Evolutionary conservation across 23 tunicate genomes (phyloP).

Genomic region (Styela clava): DNA sequence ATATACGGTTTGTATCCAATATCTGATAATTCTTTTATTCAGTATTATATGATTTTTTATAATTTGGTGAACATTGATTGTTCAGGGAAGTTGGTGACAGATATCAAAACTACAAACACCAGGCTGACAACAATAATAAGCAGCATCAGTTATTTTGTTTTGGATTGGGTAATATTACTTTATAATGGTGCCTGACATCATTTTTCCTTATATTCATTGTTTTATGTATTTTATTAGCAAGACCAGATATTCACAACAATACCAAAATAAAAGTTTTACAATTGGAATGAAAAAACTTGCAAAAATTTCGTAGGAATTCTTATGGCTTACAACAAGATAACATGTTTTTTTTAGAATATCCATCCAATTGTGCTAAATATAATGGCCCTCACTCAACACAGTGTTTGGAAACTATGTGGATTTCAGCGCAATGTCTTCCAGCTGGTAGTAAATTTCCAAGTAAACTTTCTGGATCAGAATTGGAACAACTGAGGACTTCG

Average conservation of each 20-base stretch:
- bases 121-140: background rate
- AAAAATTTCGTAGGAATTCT: too few relatives aligned
- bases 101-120: background rate
- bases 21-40: too few relatives aligned
- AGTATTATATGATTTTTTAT: background rate
- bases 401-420: conserved; percentile 17
- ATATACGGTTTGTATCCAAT: conserved; percentile 19
- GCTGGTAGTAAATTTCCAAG: conserved; percentile 19
- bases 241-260: too few relatives aligned
- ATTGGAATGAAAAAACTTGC: too few relatives aligned
- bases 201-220: too few relatives aligned
- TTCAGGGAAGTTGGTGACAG: background rate
- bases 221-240: too few relatives aligned
- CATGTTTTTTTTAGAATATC: conserved; percentile 14
- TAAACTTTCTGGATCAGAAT: background rate
- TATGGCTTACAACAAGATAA: too few relatives aligned
- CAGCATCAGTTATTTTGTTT: background rate
- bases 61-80: background rate
- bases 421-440: conserved; percentile 15
- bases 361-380: conserved; percentile 1
- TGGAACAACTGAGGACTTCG: background rate
- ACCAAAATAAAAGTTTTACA: too few relatives aligned
- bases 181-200: too few relatives aligned
- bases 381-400: conserved; percentile 10
- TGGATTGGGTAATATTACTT: background rate